Conservation (phyloP, 2,113 vertebrate species). For the Triplophysa rosa region DNA sequence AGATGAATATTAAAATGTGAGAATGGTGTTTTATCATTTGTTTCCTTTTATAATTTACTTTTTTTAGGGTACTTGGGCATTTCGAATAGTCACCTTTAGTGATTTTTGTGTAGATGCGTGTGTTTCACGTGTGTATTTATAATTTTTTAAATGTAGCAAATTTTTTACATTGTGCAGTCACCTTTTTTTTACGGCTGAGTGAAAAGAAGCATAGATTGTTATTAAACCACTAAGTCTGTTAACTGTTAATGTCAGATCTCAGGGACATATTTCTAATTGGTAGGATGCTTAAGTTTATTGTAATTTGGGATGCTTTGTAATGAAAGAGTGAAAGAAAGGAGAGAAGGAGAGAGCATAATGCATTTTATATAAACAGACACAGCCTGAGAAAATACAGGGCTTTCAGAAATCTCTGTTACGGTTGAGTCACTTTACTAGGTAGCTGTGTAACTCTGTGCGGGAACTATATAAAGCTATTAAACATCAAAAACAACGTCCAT, state of each 20-base stretch:
- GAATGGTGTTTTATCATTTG: too few relatives aligned
- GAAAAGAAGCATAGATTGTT: constrained; percentile 13
- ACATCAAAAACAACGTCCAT: background rate
- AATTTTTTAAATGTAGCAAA: background rate
- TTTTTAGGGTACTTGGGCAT: too few relatives aligned
- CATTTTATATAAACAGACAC: constrained; percentile 20
- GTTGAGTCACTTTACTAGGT: background rate
- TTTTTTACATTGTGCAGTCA: background rate
- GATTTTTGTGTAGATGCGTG: background rate
- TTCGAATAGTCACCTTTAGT: too few relatives aligned
- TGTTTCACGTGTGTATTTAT: too few relatives aligned
- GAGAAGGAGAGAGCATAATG: background rate
- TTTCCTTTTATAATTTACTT: background rate
- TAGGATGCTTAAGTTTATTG: background rate
- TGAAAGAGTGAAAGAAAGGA: constrained; percentile 8
- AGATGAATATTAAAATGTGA: background rate
- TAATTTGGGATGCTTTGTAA: constrained; percentile 39
- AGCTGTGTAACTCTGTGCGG: background rate
- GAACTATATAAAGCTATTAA: constrained; percentile 15
- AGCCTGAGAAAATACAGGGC: constrained; percentile 12
- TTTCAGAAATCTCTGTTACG: constrained; percentile 1
- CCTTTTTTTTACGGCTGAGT: background rate
- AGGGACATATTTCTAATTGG: constrained; percentile 16
- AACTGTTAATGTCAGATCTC: constrained; percentile 24
- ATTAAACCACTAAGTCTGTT: constrained; percentile 29